A percentile compares a stretch with the other conserved stretches of the same genome.
Evolutionary conservation across 2,113 vertebrate species (phyloP).

Genomic region (Crotalus helleri): DNA sequence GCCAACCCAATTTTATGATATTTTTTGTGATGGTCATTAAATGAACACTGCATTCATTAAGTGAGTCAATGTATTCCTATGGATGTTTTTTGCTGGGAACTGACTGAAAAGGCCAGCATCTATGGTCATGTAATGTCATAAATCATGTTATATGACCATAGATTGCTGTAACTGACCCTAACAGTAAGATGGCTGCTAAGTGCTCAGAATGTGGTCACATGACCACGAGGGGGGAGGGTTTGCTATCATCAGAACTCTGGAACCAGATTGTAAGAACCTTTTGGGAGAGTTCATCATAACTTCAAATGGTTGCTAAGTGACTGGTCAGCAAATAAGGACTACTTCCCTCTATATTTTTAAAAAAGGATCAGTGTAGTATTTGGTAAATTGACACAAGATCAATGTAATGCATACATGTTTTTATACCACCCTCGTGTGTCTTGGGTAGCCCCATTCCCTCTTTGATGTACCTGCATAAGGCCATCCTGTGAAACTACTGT

Average conservation of each 20-base stretch:
- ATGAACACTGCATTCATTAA: not conserved
- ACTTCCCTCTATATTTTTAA: not conserved
- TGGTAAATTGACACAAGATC: not conserved
- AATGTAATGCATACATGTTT: not conserved
- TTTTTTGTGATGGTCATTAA: not conserved
- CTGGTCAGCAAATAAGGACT: not conserved
- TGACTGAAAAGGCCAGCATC: not conserved
- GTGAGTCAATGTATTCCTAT: not conserved
- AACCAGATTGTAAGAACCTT: not conserved
- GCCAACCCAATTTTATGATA: not conserved
- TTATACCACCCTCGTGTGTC: not conserved
- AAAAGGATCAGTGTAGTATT: not conserved
- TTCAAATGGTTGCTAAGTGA: not conserved
- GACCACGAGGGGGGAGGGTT: not conserved
- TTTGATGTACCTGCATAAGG: not conserved
- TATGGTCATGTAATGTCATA: not conserved
- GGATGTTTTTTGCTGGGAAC: not conserved
- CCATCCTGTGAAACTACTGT: not conserved
- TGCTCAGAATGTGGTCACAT: not conserved
- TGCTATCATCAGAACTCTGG: not conserved
- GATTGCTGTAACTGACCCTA: not conserved
- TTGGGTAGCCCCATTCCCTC: not conserved
- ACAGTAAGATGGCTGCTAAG: not conserved
- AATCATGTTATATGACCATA: not conserved
- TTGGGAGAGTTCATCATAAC: not conserved